Evolutionary conservation across 2,888 invertebrate species (phyloP), one percentile per base, ranked within the genome.

Genomic region (Drosophila anomelani): DNA sequence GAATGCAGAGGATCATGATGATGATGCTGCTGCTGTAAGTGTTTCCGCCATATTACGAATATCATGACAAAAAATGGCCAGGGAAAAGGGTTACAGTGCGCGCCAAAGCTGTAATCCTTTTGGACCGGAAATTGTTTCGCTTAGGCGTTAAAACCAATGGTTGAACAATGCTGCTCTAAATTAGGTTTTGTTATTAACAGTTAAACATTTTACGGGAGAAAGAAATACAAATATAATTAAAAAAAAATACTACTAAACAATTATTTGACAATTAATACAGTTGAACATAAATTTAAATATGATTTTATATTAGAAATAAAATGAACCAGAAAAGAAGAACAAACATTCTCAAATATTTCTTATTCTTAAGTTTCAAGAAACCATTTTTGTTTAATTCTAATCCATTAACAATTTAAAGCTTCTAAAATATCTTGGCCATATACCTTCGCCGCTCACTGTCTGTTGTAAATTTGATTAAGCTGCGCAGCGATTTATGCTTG

Each of bases 391-490:
- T 2, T 3, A n/a, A 6, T 6, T 44, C 23, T 3, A 13, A 20
- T 26, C 26, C 4, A 26, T 26, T 4, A 7, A 17, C 46, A 9
- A 46, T 2, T 26, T 0, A 0, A 12, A 7, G 12, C 12, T 8
- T 8, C 13, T 10, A 6, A 51, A 15, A 15, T 36, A 20, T 15
- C 9, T 20, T 20, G 23, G 41, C 41, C 55, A 34, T 36, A 43
- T 54, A 54, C 13, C n/a, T 71, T 71, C 9, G 44, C 17, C 56
- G 9, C 46, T 54, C 60, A 71, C 36, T 69, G 74, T 61, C 60
- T 66, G 49, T 59, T 69, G 69, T 53, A 75, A 80, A 56, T 83
- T 76, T 83, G 86, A 87, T 83, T 87, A 85, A 60, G 80, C 78
- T 54, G 53, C 64, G 44, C 71, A 54, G 56, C 72, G 79, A 77